Percentiles rank a stretch among this genome's conserved stretches.
Conservation (phyloP, 2,113 vertebrate genomes). For the Lucifuga dentata region DNA sequence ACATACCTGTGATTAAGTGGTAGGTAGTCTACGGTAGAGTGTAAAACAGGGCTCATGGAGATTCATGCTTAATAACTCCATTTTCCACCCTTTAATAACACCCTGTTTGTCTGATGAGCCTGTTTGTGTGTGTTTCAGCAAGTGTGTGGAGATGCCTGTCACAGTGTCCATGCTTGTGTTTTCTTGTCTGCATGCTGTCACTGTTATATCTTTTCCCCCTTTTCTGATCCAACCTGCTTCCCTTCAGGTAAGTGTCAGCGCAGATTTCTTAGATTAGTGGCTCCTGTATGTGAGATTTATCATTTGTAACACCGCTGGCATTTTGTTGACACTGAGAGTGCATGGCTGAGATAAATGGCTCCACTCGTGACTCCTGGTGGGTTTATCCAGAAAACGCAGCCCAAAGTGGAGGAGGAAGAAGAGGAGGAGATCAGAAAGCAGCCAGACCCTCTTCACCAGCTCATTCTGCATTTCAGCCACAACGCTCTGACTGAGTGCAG, state of each 20-base stretch:
- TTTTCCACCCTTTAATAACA: constrained; percentile 29
- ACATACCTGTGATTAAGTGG: constrained; percentile 10
- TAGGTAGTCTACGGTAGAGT: constrained; percentile 10
- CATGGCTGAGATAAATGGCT: too few relatives aligned
- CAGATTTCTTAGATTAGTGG: constrained; percentile 1
- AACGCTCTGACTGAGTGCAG: constrained; percentile 95
- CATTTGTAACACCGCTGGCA: too few relatives aligned
- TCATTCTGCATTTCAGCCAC: constrained; percentile 96
- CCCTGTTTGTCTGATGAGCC: constrained; percentile 17
- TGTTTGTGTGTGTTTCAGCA: constrained; percentile 9
- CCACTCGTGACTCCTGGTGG: constrained; percentile 46
- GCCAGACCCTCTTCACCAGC: constrained; percentile 98
- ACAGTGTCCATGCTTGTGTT: constrained; percentile 20
- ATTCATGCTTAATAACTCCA: constrained; percentile 52
- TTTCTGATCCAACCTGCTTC: neutral
- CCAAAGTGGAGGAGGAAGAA: constrained; percentile 90
- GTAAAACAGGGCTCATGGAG: constrained; percentile 33
- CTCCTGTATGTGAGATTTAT: neutral
- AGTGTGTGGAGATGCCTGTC: constrained; percentile 1
- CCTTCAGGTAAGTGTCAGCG: constrained; percentile 15
- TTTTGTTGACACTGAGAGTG: neutral
- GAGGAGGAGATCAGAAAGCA: constrained; percentile 89
- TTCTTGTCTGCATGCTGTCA: constrained; percentile 41
- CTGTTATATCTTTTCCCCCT: neutral
- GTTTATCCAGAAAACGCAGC: constrained; percentile 88